Evolutionary conservation across 2,888 invertebrate species (phyloP).

Genomic region (Brachyptera putata): DNA sequence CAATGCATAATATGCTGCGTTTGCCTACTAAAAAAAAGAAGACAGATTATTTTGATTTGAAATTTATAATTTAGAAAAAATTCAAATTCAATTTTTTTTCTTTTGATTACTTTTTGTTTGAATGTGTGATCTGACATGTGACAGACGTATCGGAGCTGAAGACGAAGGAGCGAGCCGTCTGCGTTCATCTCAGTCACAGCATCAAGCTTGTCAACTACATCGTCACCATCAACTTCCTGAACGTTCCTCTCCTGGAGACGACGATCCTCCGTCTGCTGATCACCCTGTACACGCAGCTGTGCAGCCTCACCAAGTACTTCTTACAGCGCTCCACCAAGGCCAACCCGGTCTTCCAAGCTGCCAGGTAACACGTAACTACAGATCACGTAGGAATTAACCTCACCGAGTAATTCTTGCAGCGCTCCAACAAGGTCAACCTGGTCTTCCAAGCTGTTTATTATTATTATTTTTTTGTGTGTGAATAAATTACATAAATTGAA

Average conservation of each 20-base stretch:
- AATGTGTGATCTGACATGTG: too few relatives aligned
- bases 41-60: too few relatives aligned
- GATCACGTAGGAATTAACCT: too few relatives aligned
- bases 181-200: slow-evolving; percentile 54
- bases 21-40: too few relatives aligned
- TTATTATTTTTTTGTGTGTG: too few relatives aligned
- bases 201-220: slow-evolving; percentile 51
- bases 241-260: slow-evolving; percentile 52
- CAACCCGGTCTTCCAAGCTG: slow-evolving; percentile 50
- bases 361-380: slow-evolving; percentile 49
- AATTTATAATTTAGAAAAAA: too few relatives aligned
- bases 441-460: slow-evolving; percentile 51
- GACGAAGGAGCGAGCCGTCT: slow-evolving; percentile 50
- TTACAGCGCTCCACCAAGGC: slow-evolving; percentile 47
- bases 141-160: too few relatives aligned
- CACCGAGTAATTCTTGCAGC: slow-evolving; percentile 55
- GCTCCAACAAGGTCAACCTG: slow-evolving; percentile 48
- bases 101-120: too few relatives aligned
- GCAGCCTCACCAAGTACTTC: slow-evolving; percentile 58
- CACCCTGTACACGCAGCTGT: slow-evolving; percentile 52
- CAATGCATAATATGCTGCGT: too few relatives aligned
- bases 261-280: slow-evolving; percentile 53
- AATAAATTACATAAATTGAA: too few relatives aligned
- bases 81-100: too few relatives aligned
- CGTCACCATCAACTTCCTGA: slow-evolving; percentile 46